A percentile compares a stretch with the other conserved stretches of the same genome.
These are phyloP conservation scores for Vandiemenella viatica DNA, from an alignment of 2,888 invertebrate species.

Conservation along the genomic window DNA sequence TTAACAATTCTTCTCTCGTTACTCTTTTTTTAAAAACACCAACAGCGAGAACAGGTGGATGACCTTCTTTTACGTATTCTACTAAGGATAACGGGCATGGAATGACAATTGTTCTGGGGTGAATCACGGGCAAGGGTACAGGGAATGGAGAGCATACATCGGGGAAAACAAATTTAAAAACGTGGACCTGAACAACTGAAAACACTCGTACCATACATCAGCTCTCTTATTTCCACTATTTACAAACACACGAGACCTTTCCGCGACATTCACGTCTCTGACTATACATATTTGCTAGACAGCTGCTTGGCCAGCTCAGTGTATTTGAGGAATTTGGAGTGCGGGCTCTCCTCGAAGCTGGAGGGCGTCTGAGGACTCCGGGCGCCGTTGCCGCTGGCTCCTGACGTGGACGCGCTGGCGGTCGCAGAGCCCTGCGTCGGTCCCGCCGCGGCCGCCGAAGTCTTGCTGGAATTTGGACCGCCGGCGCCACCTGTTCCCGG, in stretches of 20 bases:
- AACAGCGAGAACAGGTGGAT: conserved; percentile 10
- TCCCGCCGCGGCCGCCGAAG: neutral
- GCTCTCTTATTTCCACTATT: no score
- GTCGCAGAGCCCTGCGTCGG: conserved; percentile 4
- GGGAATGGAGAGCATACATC: conserved; percentile 1
- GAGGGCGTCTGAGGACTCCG: conserved; percentile 26
- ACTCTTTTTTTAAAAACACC: conserved; percentile 10
- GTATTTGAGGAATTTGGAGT: conserved; percentile 95
- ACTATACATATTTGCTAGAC: conserved; percentile 90
- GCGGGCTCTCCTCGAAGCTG: conserved; percentile 73
- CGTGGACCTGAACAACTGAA: no score
- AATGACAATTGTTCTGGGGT: conserved; percentile 5
- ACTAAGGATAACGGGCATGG: neutral
- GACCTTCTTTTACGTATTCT: neutral
- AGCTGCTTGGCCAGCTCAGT: conserved; percentile 96
- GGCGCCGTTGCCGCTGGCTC: conserved; percentile 10
- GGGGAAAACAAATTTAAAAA: neutral
- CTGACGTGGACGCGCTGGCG: conserved; percentile 20
- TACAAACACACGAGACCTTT: no score
- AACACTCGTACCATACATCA: no score
- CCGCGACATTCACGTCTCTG: no score
- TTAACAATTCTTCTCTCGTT: neutral
- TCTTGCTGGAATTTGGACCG: conserved; percentile 20
- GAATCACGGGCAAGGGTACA: no score
- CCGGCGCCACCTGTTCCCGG: conserved; percentile 20